Percentiles rank a stretch among this genome's conserved stretches.
Evolutionary conservation across 2,888 invertebrate genomes (phyloP).

Genomic region (Perithous albicinctus): DNA sequence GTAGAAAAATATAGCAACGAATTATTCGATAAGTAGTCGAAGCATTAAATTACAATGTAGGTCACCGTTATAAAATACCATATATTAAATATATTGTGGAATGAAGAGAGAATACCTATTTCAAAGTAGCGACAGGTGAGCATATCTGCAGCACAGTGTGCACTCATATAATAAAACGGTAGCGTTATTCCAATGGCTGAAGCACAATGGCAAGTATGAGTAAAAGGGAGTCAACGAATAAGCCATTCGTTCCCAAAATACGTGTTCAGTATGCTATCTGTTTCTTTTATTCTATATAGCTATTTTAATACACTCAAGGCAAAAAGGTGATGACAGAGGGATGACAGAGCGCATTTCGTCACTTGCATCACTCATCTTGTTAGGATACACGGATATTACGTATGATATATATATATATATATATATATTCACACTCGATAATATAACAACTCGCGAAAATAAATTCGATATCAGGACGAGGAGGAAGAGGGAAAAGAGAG

Average conservation of each 20-base stretch:
- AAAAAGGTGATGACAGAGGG: not conserved
- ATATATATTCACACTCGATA: not conserved
- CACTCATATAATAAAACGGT: not conserved
- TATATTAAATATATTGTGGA: not conserved
- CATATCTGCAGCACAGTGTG: not conserved
- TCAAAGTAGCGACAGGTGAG: not conserved
- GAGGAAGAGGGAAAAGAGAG: slow-evolving; percentile 1
- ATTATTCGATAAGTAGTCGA: not conserved
- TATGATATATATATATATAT: too few species aligned
- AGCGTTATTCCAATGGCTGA: not conserved
- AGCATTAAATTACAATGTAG: not conserved
- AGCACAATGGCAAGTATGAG: not conserved
- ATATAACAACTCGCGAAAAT: not conserved
- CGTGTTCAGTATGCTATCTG: too few species aligned
- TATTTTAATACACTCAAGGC: not conserved
- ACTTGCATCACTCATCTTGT: not conserved
- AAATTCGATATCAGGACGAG: too few species aligned
- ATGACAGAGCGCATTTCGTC: not conserved
- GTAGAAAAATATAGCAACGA: not conserved
- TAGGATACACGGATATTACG: not conserved
- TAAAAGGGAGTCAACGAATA: too few species aligned
- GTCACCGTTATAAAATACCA: not conserved
- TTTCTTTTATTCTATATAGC: not conserved
- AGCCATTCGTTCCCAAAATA: not conserved
- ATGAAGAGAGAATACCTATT: not conserved